Conservation (phyloP, 2,113 vertebrate genomes). For the Planiliza haematocheilus region DNA sequence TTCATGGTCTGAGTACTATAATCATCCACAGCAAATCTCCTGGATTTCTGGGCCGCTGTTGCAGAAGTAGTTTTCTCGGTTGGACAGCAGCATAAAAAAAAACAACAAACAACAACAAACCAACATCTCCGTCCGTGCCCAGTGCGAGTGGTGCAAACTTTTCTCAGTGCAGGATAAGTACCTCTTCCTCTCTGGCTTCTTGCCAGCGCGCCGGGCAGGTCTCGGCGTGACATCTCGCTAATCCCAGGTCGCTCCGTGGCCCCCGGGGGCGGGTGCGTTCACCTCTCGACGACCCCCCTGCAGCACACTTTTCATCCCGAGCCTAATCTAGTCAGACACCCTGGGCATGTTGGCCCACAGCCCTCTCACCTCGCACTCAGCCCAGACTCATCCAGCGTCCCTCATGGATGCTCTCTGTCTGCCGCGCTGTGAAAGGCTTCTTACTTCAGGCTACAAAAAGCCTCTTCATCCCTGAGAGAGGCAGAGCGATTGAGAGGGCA, state of each 20-base stretch:
- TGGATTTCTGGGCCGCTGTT: background rate
- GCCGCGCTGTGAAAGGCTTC: slow-evolving; percentile 46
- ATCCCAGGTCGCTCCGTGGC: background rate
- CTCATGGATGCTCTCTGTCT: slow-evolving; percentile 54
- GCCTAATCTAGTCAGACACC: slow-evolving; percentile 65
- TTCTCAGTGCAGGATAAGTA: background rate
- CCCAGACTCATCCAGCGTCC: slow-evolving; percentile 41
- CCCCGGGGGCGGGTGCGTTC: slow-evolving; percentile 21
- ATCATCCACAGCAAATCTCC: background rate
- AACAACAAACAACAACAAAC: too few species aligned
- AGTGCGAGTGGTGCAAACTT: background rate
- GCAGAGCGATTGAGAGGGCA: slow-evolving; percentile 50
- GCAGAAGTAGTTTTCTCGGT: background rate
- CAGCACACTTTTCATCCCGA: slow-evolving; percentile 40
- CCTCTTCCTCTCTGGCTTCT: background rate
- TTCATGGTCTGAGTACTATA: background rate
- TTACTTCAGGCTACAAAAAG: slow-evolving; percentile 62
- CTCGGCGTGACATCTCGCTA: slow-evolving; percentile 22
- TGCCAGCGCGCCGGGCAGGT: background rate
- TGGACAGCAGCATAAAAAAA: too few species aligned
- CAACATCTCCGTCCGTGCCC: too few species aligned
- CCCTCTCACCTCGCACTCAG: slow-evolving; percentile 59
- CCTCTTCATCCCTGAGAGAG: slow-evolving; percentile 62
- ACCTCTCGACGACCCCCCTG: slow-evolving; percentile 50
- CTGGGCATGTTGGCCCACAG: slow-evolving; percentile 33